Conservation (phyloP, 2,888 invertebrate genomes). For the Prosapia bicincta region DNA sequence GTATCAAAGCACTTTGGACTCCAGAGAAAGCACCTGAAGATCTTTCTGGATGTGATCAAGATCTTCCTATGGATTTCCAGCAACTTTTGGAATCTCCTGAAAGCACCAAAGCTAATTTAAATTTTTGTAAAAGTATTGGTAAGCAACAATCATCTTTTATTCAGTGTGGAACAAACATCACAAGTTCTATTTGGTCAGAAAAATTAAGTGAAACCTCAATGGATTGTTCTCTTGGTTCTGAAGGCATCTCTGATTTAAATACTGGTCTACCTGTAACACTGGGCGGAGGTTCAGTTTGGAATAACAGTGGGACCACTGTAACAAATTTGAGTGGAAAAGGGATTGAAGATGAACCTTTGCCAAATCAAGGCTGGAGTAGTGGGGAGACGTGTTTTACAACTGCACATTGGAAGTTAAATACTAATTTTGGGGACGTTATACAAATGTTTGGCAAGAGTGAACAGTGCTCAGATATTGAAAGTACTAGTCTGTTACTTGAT, state of each 20-base stretch:
- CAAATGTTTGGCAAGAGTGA: background rate
- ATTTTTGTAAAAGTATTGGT: conserved; percentile 43
- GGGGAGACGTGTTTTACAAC: conserved; percentile 30
- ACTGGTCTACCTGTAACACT: background rate
- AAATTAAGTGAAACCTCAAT: conserved; percentile 22
- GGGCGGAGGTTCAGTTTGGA: conserved; percentile 1
- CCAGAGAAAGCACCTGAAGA: conserved; percentile 37
- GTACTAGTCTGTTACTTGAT: conserved; percentile 46
- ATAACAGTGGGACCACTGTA: background rate
- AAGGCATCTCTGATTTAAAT: background rate
- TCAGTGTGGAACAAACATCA: conserved; percentile 52
- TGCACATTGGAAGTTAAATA: conserved; percentile 30
- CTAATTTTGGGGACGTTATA: background rate
- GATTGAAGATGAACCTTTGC: background rate
- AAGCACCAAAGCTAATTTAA: conserved; percentile 45
- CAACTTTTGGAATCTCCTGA: conserved; percentile 58
- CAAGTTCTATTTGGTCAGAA: conserved; percentile 53
- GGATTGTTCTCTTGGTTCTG: conserved; percentile 8
- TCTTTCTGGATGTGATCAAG: conserved; percentile 48
- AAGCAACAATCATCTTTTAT: conserved; percentile 41
- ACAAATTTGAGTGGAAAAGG: conserved; percentile 10
- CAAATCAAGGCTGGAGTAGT: conserved; percentile 30
- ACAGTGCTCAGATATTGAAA: conserved; percentile 46
- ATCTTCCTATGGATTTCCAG: conserved; percentile 59
- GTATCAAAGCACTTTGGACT: conserved; percentile 65